Base-by-base conservation (phyloP, 2,113 vertebrate species). In the Zapornia atra region DNA sequence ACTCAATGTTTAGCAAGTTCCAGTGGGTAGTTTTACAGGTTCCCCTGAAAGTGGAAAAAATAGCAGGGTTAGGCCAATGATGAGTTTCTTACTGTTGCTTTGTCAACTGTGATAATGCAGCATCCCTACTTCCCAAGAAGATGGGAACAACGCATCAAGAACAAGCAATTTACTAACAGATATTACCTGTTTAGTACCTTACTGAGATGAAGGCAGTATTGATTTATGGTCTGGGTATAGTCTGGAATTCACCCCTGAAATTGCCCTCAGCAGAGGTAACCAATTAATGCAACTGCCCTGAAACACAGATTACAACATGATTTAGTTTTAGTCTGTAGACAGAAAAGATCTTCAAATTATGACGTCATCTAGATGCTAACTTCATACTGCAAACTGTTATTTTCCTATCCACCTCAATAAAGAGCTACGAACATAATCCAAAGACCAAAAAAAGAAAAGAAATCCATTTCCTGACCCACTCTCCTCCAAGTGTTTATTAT, bases 161-260 rank as follows among this genome's bases (percentile, higher is more conserved):
- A 38, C 6, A 46, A 68, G 21, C 11, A 15, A 53, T 36, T 64
- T 36, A 19, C 44, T 46, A 56, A 75, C 56, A 70, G n/a, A 15
- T 4, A 25, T 0, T 14, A 21, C 6, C 8, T 77, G 4, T 16
- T 92, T 53, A 0, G 0, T 53, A 33, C 28, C 38, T 60, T 56
- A 16, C 8, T 51, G 38, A 53, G 48, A 7, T 25, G 16, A 66
- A 60, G 33, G 17, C 3, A 36, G 6, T 33, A 24, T 11, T 66
- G 36, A 8, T 46, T 80, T 66, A 31, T 12, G 7, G 16, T 20
- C 36, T 72, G 10, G 4, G 6, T 61, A 15, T 36, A 25, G 4
- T 29, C 36, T 42, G 10, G 11, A 76, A 40, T 25, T 33, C 26
- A 11, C 8, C 6, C 26, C 28, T 70, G 57, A 61, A 75, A 60